Base-by-base conservation (phyloP, 2,113 vertebrate species). In the Sinocyclocheilus anophthalmus region DNA sequence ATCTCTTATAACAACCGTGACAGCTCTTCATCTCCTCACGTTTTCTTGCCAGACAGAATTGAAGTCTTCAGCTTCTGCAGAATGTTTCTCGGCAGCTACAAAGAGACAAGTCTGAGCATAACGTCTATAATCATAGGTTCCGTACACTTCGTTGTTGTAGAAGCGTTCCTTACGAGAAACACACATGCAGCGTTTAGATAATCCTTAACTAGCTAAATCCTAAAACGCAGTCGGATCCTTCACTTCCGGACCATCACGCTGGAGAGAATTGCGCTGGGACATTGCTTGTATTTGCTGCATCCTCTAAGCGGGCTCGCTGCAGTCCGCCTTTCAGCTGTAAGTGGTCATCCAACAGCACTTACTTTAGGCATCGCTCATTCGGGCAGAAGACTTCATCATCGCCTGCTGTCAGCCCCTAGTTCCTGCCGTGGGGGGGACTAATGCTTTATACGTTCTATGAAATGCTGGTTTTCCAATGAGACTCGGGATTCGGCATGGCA, bases 361-460 rank as follows among this genome's bases (percentile, higher is more conserved):
- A 89, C 76, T 37, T n/a, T n/a, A n/a, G n/a, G n/a, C n/a, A 59
- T 6, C 11, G 37, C 70, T 37, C 76, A 79, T 76, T 76, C 33
- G 70, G 57, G 39, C 13, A 45, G 63, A 55, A n/a, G 50, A 77
- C 37, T 18, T n/a, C 4, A 78, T n/a, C 39, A 24, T 26, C 45
- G 26, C 45, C 18, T 37, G 67, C 48, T 53, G 81, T 88, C 86
- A 88, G 76, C 72, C 76, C 16, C 69, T 59, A n/a, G 83, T 75
- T 61, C 59, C 37, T 33, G 84, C 70, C n/a, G n/a, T n/a, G n/a
- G n/a, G n/a, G 55, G 53, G 39, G 37, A 83, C 63, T 61, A 80
- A 83, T 67, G 83, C 83, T 87, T 33, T 77, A 84, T 81, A n/a
- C 84, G 48, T 84, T 67, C 80, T 73, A 76, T n/a, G n/a, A n/a